Evolutionary conservation across 2,888 invertebrate species (phyloP).

Genomic region (Bugulina stolonifera): DNA sequence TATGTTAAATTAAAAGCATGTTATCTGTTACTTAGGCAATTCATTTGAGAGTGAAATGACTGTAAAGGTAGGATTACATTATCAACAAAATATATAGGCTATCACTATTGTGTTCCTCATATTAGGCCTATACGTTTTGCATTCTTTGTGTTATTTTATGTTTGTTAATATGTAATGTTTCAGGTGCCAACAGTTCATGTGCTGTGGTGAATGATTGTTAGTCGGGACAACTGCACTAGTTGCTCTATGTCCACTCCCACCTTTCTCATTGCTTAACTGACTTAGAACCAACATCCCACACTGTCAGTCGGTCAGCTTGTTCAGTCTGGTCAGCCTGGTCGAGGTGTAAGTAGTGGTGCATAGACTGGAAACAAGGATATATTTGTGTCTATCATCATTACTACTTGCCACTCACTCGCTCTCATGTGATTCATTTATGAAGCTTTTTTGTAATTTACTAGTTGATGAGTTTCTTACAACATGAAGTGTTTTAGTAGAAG

Average conservation of each 20-base stretch:
- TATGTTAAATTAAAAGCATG: no score
- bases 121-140: no score
- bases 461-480: no score
- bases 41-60: no score
- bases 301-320: not conserved
- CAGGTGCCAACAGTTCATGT: conserved; percentile 2
- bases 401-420: conserved; percentile 4
- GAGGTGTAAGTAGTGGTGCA: conserved; percentile 26
- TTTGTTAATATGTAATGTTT: conserved; percentile 21
- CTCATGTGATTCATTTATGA: not conserved
- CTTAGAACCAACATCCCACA: not conserved
- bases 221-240: not conserved
- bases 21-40: no score
- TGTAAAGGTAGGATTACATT: no score
- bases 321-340: not conserved
- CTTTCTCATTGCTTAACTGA: conserved; percentile 5
- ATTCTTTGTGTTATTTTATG: not conserved
- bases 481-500: no score
- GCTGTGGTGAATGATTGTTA: conserved; percentile 6
- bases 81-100: no score
- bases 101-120: no score
- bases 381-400: conserved; percentile 25
- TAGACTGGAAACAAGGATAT: conserved; percentile 1
- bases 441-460: no score
- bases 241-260: not conserved